Evolutionary conservation across 2,888 invertebrate genomes (phyloP), one percentile per base, ranked within the genome.

Genomic region (Cenopis cana): DNA sequence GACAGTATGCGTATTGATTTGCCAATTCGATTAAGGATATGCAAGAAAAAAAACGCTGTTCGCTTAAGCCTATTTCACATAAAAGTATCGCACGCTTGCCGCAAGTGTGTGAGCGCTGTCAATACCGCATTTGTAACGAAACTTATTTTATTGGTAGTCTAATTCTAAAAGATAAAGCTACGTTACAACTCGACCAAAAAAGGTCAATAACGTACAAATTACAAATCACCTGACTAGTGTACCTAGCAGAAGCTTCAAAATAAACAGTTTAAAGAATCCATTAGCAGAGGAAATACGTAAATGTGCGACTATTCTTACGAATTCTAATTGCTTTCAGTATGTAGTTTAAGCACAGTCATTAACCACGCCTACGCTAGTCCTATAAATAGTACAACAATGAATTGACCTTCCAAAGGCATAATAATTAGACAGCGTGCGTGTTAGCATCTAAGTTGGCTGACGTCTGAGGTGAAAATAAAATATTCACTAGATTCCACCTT

Each of bases 311-410:
- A 54, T 20, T 36, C 55, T 69, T 49, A 55, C 20, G 24, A 60
- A 49, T 62, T 49, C 49, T 69, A 20, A 62, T 20, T 20, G 49
- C 9, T 68, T 46, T 46, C 18, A 5, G 17, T n/a, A n/a, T n/a
- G n/a, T 62, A 56, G n/a, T 46, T 46, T 46, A 5, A 46, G 46
- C n/a, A 46, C n/a, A 46, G 20, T 62, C 61, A 38, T 56, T 61
- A 68, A 61, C 18, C 56, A 55, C 68, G n/a, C 69, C 69, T 49
- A 69, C 69, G 11, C 20, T 36, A 12, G 33, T 49, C 46, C 20
- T 69, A 62, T 49, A 49, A 56, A 69, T 69, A 69, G 55, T 17
- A 49, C 17, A 69, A 69, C 62, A 69, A 56, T 62, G 33, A 20
- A 20, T 50, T 49, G 62, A 56, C 69, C 49, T 69, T 68, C 41